phyloP scores from a whole-genome alignment of 2,888 invertebrate genomes.

The Orthosia gothica region DNA sequence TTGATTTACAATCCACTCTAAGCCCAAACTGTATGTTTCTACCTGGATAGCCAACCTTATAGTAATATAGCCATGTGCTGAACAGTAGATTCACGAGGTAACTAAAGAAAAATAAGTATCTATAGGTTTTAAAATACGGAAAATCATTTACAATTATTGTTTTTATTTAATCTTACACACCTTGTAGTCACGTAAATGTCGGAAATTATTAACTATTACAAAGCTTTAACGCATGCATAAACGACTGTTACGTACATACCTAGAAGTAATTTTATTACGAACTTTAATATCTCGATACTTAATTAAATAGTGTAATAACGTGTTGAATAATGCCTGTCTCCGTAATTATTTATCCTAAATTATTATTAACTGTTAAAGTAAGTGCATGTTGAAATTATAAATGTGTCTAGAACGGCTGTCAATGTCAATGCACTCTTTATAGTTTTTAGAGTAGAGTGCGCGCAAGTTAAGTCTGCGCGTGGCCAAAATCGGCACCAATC shows the following conservation, averaged over 20 bases:
- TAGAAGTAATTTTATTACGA: constrained; percentile 6
- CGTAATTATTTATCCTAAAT: constrained; percentile 22
- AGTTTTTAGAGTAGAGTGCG: background rate
- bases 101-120: background rate
- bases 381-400: constrained; percentile 4
- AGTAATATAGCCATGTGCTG: background rate
- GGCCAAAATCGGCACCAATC: no score
- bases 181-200: background rate
- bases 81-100: no score
- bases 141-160: background rate
- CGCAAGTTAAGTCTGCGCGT: no score
- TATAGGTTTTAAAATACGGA: background rate
- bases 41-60: no score
- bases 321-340: constrained; percentile 34
- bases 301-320: constrained; percentile 27
- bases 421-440: constrained; percentile 33
- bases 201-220: constrained; percentile 15
- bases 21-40: background rate
- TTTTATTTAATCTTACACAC: background rate
- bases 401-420: constrained; percentile 25
- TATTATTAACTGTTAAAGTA: constrained; percentile 17
- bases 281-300: constrained; percentile 9
- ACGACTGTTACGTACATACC: background rate
- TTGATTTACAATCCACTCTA: no score
- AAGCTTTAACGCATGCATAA: constrained; percentile 21